These are phyloP conservation scores for Choristoneura fumiferana DNA, from an alignment of 1,140 invertebrate species.

Conservation along the genomic window DNA sequence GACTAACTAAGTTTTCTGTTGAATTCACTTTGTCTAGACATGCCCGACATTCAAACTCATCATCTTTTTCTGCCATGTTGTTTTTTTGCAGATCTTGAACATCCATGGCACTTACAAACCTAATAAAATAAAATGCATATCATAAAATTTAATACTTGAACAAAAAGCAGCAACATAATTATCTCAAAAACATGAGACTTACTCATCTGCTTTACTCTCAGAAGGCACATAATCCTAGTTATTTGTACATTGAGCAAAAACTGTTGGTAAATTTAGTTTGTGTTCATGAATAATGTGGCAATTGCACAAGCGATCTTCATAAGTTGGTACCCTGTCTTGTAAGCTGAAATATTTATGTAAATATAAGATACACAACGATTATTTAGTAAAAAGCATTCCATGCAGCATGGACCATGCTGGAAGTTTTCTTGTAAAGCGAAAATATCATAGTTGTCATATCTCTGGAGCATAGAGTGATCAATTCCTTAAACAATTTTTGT, in stretches of 20 bases:
- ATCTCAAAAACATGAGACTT: not conserved
- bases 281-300: slow-evolving; percentile 3
- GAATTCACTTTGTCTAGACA: slow-evolving; percentile 43
- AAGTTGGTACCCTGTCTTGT: not conserved
- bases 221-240: not conserved
- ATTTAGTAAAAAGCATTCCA: too few relatives aligned
- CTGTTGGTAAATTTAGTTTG: not conserved
- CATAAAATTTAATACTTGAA: not conserved
- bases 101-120: not conserved
- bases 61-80: slow-evolving; percentile 18
- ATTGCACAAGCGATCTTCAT: not conserved
- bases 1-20: slow-evolving; percentile 33
- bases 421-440: too few relatives aligned
- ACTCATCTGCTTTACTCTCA: not conserved
- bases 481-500: slow-evolving; percentile 7
- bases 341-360: not conserved
- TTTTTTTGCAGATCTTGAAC: slow-evolving; percentile 1
- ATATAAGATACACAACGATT: not conserved
- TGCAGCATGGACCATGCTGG: too few relatives aligned
- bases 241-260: not conserved
- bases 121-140: not conserved
- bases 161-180: not conserved
- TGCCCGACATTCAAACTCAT: slow-evolving; percentile 46
- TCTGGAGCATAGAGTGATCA: not conserved
- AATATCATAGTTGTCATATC: too few relatives aligned